A percentile compares a stretch with the other conserved stretches of the same genome.
Evolutionary conservation across 1,140 invertebrate genomes (phyloP).

Genomic region (Drosophila subpulchrella): DNA sequence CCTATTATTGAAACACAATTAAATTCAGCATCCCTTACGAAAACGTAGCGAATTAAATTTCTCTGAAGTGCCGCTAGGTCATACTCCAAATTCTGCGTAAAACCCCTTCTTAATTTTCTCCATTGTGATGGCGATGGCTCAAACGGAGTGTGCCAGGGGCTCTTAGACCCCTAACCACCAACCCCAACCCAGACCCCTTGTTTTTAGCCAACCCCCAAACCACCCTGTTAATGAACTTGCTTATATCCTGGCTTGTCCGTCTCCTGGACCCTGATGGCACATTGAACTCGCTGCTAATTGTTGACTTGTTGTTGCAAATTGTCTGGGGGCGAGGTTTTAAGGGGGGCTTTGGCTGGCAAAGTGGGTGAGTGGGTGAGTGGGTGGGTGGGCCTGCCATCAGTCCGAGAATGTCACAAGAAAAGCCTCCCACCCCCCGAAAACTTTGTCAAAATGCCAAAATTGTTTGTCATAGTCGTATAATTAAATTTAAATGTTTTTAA

Average conservation of each 20-base stretch:
- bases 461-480: constrained; percentile 81
- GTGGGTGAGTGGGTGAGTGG: neutral
- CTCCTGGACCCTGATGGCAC: constrained; percentile 32
- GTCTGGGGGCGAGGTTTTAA: neutral
- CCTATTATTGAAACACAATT: neutral
- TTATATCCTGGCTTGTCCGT: constrained; percentile 41
- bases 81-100: neutral
- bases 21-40: neutral
- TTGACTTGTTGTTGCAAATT: constrained; percentile 51
- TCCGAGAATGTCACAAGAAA: constrained; percentile 25
- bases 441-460: constrained; percentile 79
- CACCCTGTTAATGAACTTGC: constrained; percentile 56
- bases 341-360: neutral
- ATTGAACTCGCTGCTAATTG: constrained; percentile 50
- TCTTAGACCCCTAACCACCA: neutral
- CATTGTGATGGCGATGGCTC: neutral
- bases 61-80: neutral
- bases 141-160: neutral
- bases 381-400: neutral
- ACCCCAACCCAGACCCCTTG: neutral
- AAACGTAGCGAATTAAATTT: neutral
- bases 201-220: neutral
- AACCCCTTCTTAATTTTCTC: neutral
- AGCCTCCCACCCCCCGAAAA: neutral
- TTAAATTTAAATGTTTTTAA: constrained; percentile 81